Evolutionary conservation across 1,140 invertebrate genomes (phyloP), one percentile per base, ranked within the genome.

Genomic region (Caenorhabditis latens): DNA sequence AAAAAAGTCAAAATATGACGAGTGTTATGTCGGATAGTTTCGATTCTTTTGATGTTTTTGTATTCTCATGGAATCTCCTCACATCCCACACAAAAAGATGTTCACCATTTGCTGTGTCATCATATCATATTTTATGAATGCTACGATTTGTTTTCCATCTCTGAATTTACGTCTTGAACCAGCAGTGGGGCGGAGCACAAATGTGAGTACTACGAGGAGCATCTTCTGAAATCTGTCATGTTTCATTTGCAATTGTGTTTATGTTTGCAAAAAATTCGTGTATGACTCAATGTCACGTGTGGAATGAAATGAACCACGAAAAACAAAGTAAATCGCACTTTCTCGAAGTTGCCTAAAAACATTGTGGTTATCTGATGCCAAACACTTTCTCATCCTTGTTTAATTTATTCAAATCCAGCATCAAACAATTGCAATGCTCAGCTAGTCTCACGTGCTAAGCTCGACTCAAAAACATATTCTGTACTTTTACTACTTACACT

Each of bases 341-440:
- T 58, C n/a, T n/a, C 8, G 14, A n/a, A 9, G 50, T 53, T 58
- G 16, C 57, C 2, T 4, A 21, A 58, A 58, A 58, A 65, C 61
- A 40, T 65, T 65, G 21, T 40, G 32, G 61, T 2, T 42, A 11
- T 65, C 32, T 65, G 21, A 32, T 40, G 0, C 61, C 6, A 65
- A 11, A 65, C 9, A 16, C 5, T n/a, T 46, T 71, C 16, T 75
- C 40, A 11, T 75, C n/a, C 42, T 75, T 75, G 9, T 16, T 75
- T 75, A 48, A 75, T 75, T 75, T 46, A 43, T 46, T 75, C 67
- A 75, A 75, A 46, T 75, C 67, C 42, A 21, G 19, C 67, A 75
- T 46, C 42, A n/a, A 65, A 46, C 21, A 40, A 65, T 65, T 65
- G 57, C 57, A 19, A 13, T 16, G 61, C 61, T 65, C 55, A n/a